A percentile compares a stretch with the other conserved stretches of the same genome.
Conservation (phyloP, 2,113 vertebrate genomes). For the Melanocharis versteri region DNA sequence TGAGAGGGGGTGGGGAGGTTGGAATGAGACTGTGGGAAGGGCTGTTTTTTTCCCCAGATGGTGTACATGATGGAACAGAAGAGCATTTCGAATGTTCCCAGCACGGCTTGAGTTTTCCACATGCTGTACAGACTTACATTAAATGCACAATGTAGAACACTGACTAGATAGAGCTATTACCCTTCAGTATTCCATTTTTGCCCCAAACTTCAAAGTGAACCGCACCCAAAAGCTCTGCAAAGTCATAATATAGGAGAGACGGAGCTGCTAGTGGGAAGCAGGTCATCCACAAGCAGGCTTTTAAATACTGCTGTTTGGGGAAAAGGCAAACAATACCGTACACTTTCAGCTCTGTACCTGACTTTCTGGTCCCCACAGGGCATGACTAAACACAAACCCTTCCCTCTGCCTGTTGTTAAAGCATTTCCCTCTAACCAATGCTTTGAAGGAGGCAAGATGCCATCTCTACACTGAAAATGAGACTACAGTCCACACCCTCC, state of each 20-base stretch:
- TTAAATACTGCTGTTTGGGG: fast-evolving
- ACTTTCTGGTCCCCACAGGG: neutral
- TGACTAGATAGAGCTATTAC: neutral
- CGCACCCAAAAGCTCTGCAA: neutral
- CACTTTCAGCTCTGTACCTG: neutral
- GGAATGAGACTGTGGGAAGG: neutral
- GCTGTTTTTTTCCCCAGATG: fast-evolving
- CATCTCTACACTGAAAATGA: neutral
- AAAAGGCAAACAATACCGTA: neutral
- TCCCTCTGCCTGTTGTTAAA: neutral
- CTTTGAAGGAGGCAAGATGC: neutral
- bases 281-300: neutral
- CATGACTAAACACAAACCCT: neutral
- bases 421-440: neutral
- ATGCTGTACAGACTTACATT: neutral
- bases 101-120: neutral
- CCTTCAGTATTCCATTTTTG: neutral
- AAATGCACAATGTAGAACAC: neutral
- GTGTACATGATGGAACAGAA: neutral
- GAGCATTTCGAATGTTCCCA: neutral
- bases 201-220: constrained; percentile 29
- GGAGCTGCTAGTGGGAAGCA: neutral
- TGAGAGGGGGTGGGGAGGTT: neutral
- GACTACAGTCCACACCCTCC: neutral
- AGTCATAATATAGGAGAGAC: fast-evolving